Evolutionary conservation across 2,888 invertebrate genomes (phyloP).

Genomic region (Augochlorella aurata): DNA sequence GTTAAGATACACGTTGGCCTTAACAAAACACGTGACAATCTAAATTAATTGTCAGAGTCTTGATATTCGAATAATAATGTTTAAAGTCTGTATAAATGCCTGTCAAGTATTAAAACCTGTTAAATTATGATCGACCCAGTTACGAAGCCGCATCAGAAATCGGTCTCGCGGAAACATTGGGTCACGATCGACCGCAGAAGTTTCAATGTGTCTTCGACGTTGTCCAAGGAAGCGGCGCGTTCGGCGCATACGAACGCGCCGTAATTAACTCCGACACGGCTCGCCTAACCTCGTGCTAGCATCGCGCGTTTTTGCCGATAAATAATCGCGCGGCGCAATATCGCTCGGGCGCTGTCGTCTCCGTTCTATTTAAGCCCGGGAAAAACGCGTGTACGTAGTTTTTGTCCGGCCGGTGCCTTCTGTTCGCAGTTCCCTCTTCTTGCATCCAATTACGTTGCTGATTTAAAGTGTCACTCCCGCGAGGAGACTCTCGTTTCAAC

Average conservation of each 20-base stretch:
- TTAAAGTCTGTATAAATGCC: too few relatives aligned
- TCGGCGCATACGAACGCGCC: slow-evolving; percentile 16
- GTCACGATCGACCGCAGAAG: slow-evolving; percentile 21
- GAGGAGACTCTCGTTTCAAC: neutral
- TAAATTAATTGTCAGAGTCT: too few relatives aligned
- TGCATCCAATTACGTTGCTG: slow-evolving; percentile 16
- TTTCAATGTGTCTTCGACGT: slow-evolving; percentile 59
- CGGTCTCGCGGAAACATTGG: neutral
- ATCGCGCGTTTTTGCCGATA: slow-evolving; percentile 24
- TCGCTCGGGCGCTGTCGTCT: neutral
- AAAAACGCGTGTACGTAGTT: slow-evolving; percentile 15
- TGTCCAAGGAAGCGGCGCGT: slow-evolving; percentile 23
- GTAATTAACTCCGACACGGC: slow-evolving; percentile 52
- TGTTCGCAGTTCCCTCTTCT: neutral
- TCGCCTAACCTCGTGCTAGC: neutral
- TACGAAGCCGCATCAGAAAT: too few relatives aligned
- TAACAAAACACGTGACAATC: too few relatives aligned
- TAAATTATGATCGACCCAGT: too few relatives aligned
- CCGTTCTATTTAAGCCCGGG: slow-evolving; percentile 4
- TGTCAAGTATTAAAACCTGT: too few relatives aligned
- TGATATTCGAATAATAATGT: too few relatives aligned
- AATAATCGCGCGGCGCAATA: slow-evolving; percentile 18
- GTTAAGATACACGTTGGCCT: too few relatives aligned
- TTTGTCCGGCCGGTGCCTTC: neutral
- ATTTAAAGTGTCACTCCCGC: slow-evolving; percentile 4